phyloP scores from a whole-genome alignment of 2,113 vertebrate species.

The Misgurnus anguillicaudatus region DNA sequence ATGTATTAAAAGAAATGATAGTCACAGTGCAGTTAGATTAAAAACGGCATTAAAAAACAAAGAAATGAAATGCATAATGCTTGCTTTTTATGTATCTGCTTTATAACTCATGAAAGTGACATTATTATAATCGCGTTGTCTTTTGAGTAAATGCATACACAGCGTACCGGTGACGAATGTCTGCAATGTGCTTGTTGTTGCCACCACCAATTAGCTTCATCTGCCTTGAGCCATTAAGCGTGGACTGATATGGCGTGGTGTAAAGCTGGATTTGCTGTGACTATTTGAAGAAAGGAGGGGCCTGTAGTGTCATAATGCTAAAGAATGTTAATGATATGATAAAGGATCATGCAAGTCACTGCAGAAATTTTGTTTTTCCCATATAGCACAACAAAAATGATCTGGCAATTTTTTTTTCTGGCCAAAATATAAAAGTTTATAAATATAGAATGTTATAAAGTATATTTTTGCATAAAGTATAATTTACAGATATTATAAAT shows the following conservation, averaged over 20 bases:
- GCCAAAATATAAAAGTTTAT: too few relatives aligned
- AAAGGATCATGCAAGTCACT: too few relatives aligned
- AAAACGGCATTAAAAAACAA: too few relatives aligned
- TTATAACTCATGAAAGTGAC: background rate
- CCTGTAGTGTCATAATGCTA: slow-evolving; percentile 38
- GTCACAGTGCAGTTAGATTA: background rate
- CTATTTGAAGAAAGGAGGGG: slow-evolving; percentile 54
- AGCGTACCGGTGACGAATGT: slow-evolving; percentile 43
- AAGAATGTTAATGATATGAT: slow-evolving; percentile 6
- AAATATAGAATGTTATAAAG: too few relatives aligned
- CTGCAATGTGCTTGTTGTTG: slow-evolving; percentile 40
- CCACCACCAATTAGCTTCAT: slow-evolving; percentile 72
- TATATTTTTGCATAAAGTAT: too few relatives aligned
- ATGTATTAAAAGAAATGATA: background rate
- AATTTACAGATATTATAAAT: too few relatives aligned
- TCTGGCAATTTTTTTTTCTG: too few relatives aligned
- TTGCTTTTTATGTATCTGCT: background rate
- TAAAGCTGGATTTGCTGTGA: slow-evolving; percentile 72
- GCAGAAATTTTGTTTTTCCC: too few relatives aligned
- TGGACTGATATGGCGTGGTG: slow-evolving; percentile 58
- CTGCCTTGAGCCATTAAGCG: slow-evolving; percentile 65
- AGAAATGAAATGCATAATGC: too few relatives aligned
- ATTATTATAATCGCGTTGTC: slow-evolving; percentile 17
- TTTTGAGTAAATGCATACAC: slow-evolving; percentile 55
- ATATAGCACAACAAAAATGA: too few relatives aligned